Evolutionary conservation across 2,888 invertebrate species (phyloP), one percentile per base, ranked within the genome.

Genomic region (Tupiocoris notatus): DNA sequence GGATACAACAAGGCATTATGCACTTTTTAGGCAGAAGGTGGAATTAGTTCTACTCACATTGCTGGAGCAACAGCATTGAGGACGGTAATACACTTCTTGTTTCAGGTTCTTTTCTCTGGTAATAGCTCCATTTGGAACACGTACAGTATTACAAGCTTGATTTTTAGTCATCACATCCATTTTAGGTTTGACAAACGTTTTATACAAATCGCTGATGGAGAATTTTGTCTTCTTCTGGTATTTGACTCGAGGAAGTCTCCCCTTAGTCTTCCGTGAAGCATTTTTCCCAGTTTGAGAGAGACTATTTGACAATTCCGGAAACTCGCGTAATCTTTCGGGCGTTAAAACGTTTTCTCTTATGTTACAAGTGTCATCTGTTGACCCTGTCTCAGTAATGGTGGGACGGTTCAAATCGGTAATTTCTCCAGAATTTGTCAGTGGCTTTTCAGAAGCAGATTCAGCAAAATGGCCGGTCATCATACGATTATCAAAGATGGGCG

Each of bases 141-240:
- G 20, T 9, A 22, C 64, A 21, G 22, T 2, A n/a, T 39, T 39
- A 12, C 12, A 7, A 12, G 12, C 39, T 39, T 12, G 3, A 12
- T 39, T 39, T 39, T 39, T 39, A 39, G 39, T 12, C 12, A 39
- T 39, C 6, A 39, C 39, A 12, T 39, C 39, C 39, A 39, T 39
- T 3, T 39, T 3, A 39, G 64, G 20, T 2, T 23, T 7, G 23
- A 17, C 25, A 54, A 66, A 66, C 20, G 54, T 39, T 54, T 66
- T 54, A 7, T 6, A 54, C 1, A 66, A 20, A 25, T 66, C 66
- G 39, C 18, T 54, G 2, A 66, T 9, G 2, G 54, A 17, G 17
- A 66, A 39, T 54, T 66, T 66, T 9, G 39, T 20, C 18, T 66
- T 66, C 20, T 25, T 66, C 39, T 66, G 66, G 39, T n/a, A 39